Evolutionary conservation across 2,113 vertebrate species (phyloP).

Genomic region (Anguilla japonica): DNA sequence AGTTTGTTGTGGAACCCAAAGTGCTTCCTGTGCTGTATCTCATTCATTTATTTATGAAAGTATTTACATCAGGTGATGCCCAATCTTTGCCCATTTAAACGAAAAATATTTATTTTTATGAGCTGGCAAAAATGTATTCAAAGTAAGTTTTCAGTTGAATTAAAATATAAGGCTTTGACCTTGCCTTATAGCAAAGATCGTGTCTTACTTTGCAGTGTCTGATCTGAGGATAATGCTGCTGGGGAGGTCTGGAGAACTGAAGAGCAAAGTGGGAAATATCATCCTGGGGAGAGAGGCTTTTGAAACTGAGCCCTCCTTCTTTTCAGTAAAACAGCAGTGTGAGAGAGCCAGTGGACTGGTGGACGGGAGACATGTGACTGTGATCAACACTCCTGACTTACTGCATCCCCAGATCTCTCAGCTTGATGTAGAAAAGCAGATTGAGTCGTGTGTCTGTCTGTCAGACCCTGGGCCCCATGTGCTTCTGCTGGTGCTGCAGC

Average conservation of each 20-base stretch:
- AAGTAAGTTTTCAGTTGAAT: neutral
- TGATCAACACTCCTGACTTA: conserved; percentile 29
- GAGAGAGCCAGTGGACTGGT: neutral
- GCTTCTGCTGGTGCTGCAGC: conserved; percentile 48
- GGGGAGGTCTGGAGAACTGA: conserved; percentile 14
- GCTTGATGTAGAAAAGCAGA: neutral
- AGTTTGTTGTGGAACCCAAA: no score
- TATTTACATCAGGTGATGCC: no score
- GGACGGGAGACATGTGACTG: conserved; percentile 8
- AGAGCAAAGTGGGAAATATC: conserved; percentile 24
- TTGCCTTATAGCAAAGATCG: no score
- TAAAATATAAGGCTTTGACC: no score
- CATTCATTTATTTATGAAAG: no score
- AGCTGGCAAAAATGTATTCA: no score
- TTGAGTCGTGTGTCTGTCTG: neutral
- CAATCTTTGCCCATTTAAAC: no score
- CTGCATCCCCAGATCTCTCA: neutral
- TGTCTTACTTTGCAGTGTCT: conserved; percentile 9
- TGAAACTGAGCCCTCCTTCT: neutral
- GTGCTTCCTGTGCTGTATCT: no score
- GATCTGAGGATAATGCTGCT: conserved; percentile 26
- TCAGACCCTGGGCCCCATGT: conserved; percentile 50
- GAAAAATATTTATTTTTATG: no score
- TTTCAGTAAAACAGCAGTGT: conserved; percentile 8
- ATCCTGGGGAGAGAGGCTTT: conserved; percentile 27